phyloP scores from a whole-genome alignment of 35 echinoderm and acorn worm genomes.

The Nesometra sesokonis region DNA sequence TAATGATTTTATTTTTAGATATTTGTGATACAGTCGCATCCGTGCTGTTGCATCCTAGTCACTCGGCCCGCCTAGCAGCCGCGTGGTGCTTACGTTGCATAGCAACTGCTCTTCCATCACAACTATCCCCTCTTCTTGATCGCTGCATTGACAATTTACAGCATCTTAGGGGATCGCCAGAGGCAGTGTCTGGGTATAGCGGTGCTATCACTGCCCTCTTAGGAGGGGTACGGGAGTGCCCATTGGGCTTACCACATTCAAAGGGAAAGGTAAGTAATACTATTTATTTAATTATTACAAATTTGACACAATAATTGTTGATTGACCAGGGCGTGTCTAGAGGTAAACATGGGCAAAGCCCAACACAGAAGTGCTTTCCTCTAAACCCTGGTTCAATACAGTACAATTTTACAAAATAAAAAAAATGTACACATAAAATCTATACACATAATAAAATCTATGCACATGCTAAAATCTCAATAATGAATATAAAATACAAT shows the following conservation, averaged over 20 bases:
- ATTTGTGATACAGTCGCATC: constrained; percentile 74
- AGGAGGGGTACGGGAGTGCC: constrained; percentile 77
- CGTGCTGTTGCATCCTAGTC: constrained; percentile 86
- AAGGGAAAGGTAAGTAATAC: constrained; percentile 79
- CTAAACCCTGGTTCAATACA: too few relatives aligned
- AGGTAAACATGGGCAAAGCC: too few relatives aligned
- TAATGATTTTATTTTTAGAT: constrained; percentile 36
- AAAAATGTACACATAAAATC: too few relatives aligned
- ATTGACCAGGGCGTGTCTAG: too few relatives aligned
- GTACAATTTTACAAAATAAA: too few relatives aligned
- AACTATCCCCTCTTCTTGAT: constrained; percentile 74
- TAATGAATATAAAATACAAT: too few relatives aligned
- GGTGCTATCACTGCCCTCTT: constrained; percentile 86
- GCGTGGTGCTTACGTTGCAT: constrained; percentile 94
- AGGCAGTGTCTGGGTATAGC: constrained; percentile 95
- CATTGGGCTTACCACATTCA: constrained; percentile 83
- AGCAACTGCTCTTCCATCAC: constrained; percentile 78
- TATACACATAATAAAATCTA: too few relatives aligned
- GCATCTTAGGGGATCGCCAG: constrained; percentile 72
- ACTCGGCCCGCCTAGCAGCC: constrained; percentile 70
- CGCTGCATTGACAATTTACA: constrained; percentile 67
- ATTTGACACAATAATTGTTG: too few relatives aligned
- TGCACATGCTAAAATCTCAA: too few relatives aligned
- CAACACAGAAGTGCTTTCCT: too few relatives aligned
- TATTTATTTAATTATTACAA: too few relatives aligned